Evolutionary conservation across 2,113 vertebrate species (phyloP), one percentile per base, ranked within the genome.

Genomic region (Erythrocebus patas): DNA sequence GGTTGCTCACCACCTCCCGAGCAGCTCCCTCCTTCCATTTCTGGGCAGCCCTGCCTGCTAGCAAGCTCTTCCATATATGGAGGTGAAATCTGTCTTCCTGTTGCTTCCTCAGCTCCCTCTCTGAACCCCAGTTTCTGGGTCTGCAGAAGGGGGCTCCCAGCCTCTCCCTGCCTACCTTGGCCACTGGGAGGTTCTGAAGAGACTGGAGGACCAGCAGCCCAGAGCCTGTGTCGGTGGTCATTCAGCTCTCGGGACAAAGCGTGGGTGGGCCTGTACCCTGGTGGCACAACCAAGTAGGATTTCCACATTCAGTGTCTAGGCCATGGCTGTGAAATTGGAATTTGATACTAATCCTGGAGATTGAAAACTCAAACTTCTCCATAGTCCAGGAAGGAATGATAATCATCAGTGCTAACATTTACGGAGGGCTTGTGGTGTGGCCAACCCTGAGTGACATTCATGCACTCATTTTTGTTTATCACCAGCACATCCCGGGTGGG

Each of bases 41-140:
- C 97, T 97, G 97, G 96, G 95, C 94, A 96, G 93, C 96, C 38
- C 70, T 92, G 96, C 80, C 78, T 90, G 92, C 32, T 50, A 85
- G 75, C 97, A 81, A n/a, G 76, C 95, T 96, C 97, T 97, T 97
- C 97, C 96, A 97, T 98, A 97, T 97, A 96, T 96, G 96, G 98
- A 95, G 92, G 86, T 55, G 90, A 91, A 97, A 59, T 93, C 95
- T 81, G 55, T 50, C 86, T 86, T 93, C 92, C 93, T 73, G 76
- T 96, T 82, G 93, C 90, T 73, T 89, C 72, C 87, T 90, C 38
- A 75, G 93, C 95, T 96, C 83, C 96, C 87, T 97, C 94, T 97
- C 95, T 93, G 97, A 93, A 95, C 97, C 93, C 93, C 80, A 18
- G 89, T 85, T 93, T 95, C 83, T 89, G 45, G 43, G 68, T 45